These are phyloP conservation scores for Himalopsyche kuldschensis DNA, from an alignment of 2,888 invertebrate species.

Conservation along the genomic window DNA sequence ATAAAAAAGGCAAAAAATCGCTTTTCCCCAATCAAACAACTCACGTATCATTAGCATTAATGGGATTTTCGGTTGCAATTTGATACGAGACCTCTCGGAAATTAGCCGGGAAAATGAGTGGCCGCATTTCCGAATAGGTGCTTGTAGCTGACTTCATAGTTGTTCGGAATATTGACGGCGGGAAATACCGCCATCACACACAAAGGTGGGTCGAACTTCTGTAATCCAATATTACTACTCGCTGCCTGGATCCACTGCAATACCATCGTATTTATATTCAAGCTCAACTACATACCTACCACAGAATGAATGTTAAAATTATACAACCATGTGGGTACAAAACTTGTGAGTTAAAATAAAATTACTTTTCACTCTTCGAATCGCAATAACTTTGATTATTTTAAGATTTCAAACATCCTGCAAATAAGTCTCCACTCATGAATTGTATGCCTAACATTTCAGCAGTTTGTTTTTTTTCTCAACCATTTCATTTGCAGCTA, in stretches of 20 bases:
- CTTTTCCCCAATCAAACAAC: background rate
- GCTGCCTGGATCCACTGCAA: background rate
- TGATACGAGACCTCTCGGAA: constrained; percentile 7
- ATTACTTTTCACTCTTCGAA: no score
- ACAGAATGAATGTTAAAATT: no score
- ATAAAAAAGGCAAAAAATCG: background rate
- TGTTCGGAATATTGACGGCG: constrained; percentile 13
- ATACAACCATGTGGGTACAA: no score
- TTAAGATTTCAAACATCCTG: no score
- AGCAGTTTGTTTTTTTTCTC: no score
- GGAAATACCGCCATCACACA: constrained; percentile 21
- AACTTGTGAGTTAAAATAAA: no score
- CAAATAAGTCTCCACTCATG: no score
- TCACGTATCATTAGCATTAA: background rate
- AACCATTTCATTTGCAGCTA: no score
- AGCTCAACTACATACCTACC: background rate
- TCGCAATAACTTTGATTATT: no score
- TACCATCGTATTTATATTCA: background rate
- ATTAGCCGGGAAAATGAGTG: constrained; percentile 11
- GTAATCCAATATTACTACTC: constrained; percentile 11
- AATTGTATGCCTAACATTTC: no score
- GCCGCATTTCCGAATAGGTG: background rate
- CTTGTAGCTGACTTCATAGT: background rate
- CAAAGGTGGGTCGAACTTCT: constrained; percentile 30
- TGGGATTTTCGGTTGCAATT: background rate